phyloP scores from a whole-genome alignment of 2,113 vertebrate species.

The Lophochroa leadbeateri region DNA sequence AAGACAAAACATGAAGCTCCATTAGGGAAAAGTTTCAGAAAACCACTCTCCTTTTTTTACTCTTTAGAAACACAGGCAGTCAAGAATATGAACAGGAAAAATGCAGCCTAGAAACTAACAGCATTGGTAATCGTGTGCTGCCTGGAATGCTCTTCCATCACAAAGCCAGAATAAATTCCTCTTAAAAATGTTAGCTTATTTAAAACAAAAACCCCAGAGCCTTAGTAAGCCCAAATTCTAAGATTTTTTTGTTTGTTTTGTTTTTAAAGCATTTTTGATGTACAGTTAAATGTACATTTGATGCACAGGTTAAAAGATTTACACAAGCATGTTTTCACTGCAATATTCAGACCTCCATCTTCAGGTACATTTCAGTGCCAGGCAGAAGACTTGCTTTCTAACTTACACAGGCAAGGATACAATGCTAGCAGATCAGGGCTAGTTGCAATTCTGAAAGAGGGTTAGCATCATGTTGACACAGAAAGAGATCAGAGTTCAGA shows the following conservation, averaged over 20 bases:
- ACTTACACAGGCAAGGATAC: background rate
- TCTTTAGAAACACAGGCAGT: background rate
- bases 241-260: background rate
- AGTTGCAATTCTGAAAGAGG: background rate
- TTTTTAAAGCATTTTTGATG: background rate
- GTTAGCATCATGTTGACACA: background rate
- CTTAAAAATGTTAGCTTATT: background rate
- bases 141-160: background rate
- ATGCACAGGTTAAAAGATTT: background rate
- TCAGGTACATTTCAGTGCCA: background rate
- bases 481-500: background rate
- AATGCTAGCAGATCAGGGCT: background rate
- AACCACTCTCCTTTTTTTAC: background rate
- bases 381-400: background rate
- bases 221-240: background rate
- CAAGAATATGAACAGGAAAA: background rate
- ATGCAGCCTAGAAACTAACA: background rate
- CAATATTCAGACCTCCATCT: background rate
- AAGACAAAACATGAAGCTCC: background rate
- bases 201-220: background rate
- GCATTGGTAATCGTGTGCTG: background rate
- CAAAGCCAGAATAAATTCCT: background rate
- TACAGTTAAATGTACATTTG: background rate
- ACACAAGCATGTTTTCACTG: background rate
- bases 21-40: background rate